phyloP scores from a whole-genome alignment of 2,113 vertebrate genomes.

The Dromiciops gliroides region DNA sequence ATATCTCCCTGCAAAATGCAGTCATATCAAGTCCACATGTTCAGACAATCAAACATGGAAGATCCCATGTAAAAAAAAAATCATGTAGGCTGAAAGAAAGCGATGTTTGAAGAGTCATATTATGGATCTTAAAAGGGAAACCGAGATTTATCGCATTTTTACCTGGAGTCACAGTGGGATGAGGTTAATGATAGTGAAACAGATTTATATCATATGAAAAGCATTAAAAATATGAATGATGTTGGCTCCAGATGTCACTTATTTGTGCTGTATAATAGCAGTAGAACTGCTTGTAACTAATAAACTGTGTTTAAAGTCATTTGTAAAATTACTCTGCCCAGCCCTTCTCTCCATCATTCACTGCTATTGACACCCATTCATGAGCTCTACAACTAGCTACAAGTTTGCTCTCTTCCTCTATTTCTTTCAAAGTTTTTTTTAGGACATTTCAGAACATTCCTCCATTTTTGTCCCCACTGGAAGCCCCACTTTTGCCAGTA shows the following conservation, averaged over 20 bases:
- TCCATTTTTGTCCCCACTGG: neutral
- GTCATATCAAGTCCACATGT: neutral
- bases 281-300: too few relatives aligned
- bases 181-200: fast-evolving
- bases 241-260: neutral
- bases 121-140: neutral
- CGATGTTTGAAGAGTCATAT: neutral
- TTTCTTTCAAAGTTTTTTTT: neutral
- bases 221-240: neutral
- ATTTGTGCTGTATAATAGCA: neutral
- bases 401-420: neutral
- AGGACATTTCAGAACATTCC: neutral
- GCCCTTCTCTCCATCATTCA: neutral
- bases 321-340: neutral
- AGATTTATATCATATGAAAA: neutral
- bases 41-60: constrained; percentile 2
- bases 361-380: neutral
- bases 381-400: neutral
- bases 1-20: neutral
- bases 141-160: too few relatives aligned
- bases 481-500: neutral
- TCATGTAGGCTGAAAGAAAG: constrained; percentile 55
- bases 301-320: neutral
- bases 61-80: constrained; percentile 43
- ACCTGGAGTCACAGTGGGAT: too few relatives aligned